Evolutionary conservation across 35 echinoderm and acorn worm species (phyloP), one percentile per base, ranked within the genome.

Genomic region (Apostichopus parvimensis): DNA sequence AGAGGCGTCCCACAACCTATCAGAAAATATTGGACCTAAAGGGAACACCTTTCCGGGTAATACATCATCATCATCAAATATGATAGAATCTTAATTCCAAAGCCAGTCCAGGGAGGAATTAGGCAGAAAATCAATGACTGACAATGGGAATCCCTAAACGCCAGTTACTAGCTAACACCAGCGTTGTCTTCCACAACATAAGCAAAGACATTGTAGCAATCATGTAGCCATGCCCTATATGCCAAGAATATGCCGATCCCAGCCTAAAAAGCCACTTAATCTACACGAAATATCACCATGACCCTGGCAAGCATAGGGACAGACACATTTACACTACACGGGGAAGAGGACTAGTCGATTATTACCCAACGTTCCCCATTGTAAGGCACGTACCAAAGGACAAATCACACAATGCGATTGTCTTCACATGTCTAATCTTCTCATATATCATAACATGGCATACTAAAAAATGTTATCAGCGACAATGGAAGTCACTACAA

Each of bases 281-380:
- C 25, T 5, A 56, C 73, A 77, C 73, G 56, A 77, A 24, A 57
- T 66, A 79, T 54, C 56, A 88, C 18, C 12, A 53, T 25, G 57
- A 15, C 77, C 71, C 89, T 89, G 71, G 84, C 54, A 72, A 15
- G 90, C 62, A 56, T 54, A 26, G 73, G 9, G 26, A 54, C 73
- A 54, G 85, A 77, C 20, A 45, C 66, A 8, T 59, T 77, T 6
- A 90, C 83, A 22, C 28, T 73, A 57, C 58, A 28, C 2, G 80
- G 62, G 22, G 26, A 89, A 62, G 76, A 95, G 0, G 82, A 90
- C 87, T 80, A 56, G 90, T 92, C 9, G 94, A 95, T 55, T 92
- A 92, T 77, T 92, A 92, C 59, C 84, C 57, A 87, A 95, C 15
- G 92, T 56, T 28, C 26, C 68, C 45, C 60, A 79, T 92, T 7